phyloP scores from a whole-genome alignment of 2,113 vertebrate genomes.

The Phasianus colchicus region DNA sequence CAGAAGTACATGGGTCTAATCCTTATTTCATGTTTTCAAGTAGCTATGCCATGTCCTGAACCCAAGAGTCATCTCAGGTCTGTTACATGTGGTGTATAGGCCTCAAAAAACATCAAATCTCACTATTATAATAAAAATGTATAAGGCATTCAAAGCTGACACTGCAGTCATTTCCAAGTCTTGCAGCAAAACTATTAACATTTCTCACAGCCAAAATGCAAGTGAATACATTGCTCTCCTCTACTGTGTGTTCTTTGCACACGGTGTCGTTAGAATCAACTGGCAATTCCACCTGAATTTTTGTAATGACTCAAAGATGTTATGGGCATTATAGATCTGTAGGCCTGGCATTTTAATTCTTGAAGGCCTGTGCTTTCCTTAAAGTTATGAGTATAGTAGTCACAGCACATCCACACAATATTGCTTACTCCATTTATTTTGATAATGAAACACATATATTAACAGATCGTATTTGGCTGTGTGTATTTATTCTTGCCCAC shows the following conservation, averaged over 20 bases:
- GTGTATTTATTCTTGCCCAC: background rate
- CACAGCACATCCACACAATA: background rate
- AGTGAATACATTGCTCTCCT: background rate
- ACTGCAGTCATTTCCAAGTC: background rate
- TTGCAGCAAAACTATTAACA: background rate
- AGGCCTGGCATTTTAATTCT: constrained; percentile 9
- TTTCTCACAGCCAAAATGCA: background rate
- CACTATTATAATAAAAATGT: background rate
- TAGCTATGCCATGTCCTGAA: background rate
- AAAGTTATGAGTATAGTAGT: background rate
- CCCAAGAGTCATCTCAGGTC: background rate
- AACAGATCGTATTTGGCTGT: background rate
- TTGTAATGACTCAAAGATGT: background rate
- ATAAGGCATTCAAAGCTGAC: background rate
- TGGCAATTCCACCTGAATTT: background rate
- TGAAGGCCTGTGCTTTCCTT: background rate
- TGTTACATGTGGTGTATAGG: background rate
- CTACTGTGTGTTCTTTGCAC: background rate
- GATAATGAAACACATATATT: background rate
- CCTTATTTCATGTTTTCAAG: background rate
- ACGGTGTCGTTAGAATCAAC: background rate
- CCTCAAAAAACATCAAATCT: background rate
- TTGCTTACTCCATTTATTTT: constrained; percentile 21
- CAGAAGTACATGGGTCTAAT: background rate
- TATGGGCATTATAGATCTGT: background rate